phyloP scores from a whole-genome alignment of 1,140 invertebrate species.

The Linepithema humile region DNA sequence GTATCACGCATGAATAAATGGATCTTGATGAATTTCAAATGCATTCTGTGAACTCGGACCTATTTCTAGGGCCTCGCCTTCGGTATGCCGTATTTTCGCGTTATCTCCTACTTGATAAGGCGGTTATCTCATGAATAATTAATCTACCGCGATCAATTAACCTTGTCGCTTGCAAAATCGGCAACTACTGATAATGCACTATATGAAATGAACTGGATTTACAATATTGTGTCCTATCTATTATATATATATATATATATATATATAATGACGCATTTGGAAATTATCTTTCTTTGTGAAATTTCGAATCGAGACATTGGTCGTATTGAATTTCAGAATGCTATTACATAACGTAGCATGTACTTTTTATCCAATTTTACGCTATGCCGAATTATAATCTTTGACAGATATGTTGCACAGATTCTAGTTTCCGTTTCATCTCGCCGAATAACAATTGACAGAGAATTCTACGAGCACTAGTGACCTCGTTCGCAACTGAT shows the following conservation, averaged over 20 bases:
- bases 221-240: background rate
- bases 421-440: background rate
- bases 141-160: constrained; percentile 27
- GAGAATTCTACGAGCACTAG: constrained; percentile 3
- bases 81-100: background rate
- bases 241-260: too few species aligned
- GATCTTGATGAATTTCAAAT: constrained; percentile 66
- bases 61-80: background rate
- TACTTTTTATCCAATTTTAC: too few species aligned
- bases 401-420: background rate
- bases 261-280: too few species aligned
- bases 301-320: too few species aligned
- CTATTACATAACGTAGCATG: too few species aligned
- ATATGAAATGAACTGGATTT: background rate
- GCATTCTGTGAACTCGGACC: background rate
- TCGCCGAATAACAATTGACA: background rate
- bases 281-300: too few species aligned
- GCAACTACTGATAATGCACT: background rate
- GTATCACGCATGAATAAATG: constrained; percentile 68
- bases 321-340: too few species aligned
- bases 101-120: background rate
- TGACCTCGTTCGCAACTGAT: constrained; percentile 22
- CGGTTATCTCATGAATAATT: constrained; percentile 36
- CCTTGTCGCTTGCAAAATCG: background rate
- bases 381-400: constrained; percentile 2